Base-by-base conservation (phyloP, 2,113 vertebrate genomes). In the Galeopterus variegatus region DNA sequence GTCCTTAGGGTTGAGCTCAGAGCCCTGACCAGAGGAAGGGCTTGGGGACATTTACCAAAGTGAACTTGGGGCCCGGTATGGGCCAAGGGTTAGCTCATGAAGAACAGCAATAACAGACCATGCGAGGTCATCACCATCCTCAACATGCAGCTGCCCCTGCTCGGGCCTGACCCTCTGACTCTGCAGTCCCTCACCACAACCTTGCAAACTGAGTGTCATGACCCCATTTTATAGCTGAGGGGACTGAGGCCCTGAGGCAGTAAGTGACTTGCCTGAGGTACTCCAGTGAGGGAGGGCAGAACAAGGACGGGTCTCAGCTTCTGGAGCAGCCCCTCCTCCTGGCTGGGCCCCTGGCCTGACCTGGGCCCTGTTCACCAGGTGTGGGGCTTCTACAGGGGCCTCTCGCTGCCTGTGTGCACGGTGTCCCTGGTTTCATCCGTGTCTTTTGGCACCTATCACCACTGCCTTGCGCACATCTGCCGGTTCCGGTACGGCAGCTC, bases 371-470 rank as follows among this genome's bases (percentile, higher is more conserved):
- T 23, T 23, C 19, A 0, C 64, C 88, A 99, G 99, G 89, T 99
- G 8, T 41, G 97, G 77, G 99, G 99, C 4, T 99, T 99, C 98
- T 99, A 99, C 97, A 98, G 98, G 75, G 99, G 99, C 10, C 98
- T 99, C 93, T 99, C 99, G 0, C 98, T 99, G 70, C 99, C 99
- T 0, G 98, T 98, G 11, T 98, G 99, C 31, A 98, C 98, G 0
- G 98, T 99, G 23, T 99, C 99, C 0, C 72, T 98, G 92, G 98
- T 99, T 88, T 99, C 99, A 0, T 99, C 99, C 0, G 97, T 99
- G 93, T 99, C 99, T 0, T 99, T 99, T 1, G 99, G 99, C 70
- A 98, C 98, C 0, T 99, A 99, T 97, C 99, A 88, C 93, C 99
- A 99, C 84, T 97, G 97, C 82, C 99, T 99, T 0, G 95, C 97